Evolutionary conservation across 1,140 invertebrate species (phyloP).

Genomic region (Drosophila kohkoa): DNA sequence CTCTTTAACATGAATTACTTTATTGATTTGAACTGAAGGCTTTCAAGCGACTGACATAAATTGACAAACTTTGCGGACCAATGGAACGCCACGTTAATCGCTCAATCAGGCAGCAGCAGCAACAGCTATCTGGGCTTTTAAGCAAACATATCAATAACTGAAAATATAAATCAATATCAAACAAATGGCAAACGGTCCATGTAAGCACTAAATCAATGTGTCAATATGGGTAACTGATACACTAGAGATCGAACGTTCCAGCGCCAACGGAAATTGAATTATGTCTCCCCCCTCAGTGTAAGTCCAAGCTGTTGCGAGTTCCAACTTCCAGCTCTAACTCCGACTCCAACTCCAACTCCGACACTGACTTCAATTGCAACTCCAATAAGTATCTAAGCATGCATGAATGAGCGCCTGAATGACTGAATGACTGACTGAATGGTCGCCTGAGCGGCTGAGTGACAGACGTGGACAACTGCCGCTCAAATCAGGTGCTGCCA

Average conservation of each 20-base stretch:
- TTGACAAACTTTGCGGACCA: constrained; percentile 71
- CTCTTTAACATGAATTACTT: not conserved
- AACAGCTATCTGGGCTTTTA: constrained; percentile 30
- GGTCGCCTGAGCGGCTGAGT: constrained; percentile 46
- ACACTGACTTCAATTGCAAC: constrained; percentile 3
- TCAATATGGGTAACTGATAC: constrained; percentile 80
- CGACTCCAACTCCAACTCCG: not conserved
- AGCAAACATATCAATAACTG: constrained; percentile 70
- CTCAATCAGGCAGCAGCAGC: constrained; percentile 54
- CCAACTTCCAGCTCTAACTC: constrained; percentile 3
- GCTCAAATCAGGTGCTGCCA: constrained; percentile 75
- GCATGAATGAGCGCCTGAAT: constrained; percentile 75
- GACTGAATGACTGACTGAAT: constrained; percentile 63
- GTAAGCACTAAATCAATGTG: constrained; percentile 82
- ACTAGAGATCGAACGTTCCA: constrained; percentile 50
- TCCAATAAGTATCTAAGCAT: constrained; percentile 55
- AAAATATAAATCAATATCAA: constrained; percentile 80
- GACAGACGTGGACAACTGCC: constrained; percentile 75
- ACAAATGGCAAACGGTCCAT: constrained; percentile 73
- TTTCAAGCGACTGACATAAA: constrained; percentile 70
- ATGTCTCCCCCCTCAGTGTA: constrained; percentile 54
- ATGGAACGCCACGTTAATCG: constrained; percentile 48
- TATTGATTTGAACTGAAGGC: constrained; percentile 55
- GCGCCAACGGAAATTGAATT: constrained; percentile 76
- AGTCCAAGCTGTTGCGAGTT: constrained; percentile 13